These are phyloP conservation scores for Rhagoletis zephyria DNA, from an alignment of 1,140 invertebrate genomes.

Conservation along the genomic window DNA sequence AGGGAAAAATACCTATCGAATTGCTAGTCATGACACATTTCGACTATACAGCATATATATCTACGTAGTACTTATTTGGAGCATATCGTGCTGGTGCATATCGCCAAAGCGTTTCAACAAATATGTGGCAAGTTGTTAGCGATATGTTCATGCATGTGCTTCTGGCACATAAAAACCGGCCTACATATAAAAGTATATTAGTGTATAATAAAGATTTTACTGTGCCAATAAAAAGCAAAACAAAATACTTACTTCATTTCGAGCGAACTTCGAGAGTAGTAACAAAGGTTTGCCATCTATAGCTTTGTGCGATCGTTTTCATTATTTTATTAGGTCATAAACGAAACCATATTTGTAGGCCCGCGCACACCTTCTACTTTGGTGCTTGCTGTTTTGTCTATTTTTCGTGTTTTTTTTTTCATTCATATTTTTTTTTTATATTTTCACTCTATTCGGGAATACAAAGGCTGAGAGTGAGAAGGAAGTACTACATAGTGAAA, in stretches of 20 bases:
- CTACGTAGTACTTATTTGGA: neutral
- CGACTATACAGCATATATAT: neutral
- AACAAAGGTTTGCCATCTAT: neutral
- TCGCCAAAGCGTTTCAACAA: neutral
- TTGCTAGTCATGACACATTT: neutral
- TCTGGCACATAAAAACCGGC: neutral
- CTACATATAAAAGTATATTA: neutral
- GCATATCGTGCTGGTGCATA: neutral
- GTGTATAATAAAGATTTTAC: slow-evolving; percentile 66
- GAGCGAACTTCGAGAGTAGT: slow-evolving; percentile 39
- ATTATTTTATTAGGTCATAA: slow-evolving; percentile 73
- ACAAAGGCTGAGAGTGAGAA: no score
- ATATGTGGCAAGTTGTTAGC: neutral
- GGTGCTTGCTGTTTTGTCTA: neutral
- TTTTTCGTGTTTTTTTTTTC: slow-evolving; percentile 56
- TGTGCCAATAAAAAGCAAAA: slow-evolving; percentile 71
- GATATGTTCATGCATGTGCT: neutral
- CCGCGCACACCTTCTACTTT: neutral
- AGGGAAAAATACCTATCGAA: neutral
- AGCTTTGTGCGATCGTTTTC: slow-evolving; percentile 63
- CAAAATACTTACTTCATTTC: slow-evolving; percentile 63
- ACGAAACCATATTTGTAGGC: slow-evolving; percentile 64
- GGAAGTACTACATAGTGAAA: neutral
- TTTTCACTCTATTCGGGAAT: neutral
- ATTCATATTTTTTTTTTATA: neutral